phyloP scores from a whole-genome alignment of 2,113 vertebrate species.

The Struthio camelus region DNA sequence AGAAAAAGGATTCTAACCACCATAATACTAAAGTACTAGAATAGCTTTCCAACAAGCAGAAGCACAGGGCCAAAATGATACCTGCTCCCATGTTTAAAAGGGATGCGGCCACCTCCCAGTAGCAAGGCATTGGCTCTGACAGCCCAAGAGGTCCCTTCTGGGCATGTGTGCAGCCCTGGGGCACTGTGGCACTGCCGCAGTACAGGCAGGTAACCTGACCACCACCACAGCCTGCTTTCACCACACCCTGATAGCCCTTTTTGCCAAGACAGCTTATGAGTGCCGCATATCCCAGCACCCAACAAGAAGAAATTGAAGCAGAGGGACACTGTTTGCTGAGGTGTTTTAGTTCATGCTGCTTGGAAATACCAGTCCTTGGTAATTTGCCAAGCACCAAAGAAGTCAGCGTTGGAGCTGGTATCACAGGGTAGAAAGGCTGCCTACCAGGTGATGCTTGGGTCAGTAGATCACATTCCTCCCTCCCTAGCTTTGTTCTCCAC shows the following conservation, averaged over 20 bases:
- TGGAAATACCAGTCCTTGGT: background rate
- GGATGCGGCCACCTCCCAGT: rapidly evolving
- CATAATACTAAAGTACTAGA: background rate
- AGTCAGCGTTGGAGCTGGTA: background rate
- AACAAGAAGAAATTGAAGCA: background rate
- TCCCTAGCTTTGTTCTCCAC: background rate
- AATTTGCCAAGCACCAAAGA: background rate
- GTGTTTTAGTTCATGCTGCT: background rate
- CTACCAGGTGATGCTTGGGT: background rate
- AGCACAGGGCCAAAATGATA: background rate
- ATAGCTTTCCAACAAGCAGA: background rate
- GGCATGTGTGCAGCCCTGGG: background rate
- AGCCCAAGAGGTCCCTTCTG: background rate
- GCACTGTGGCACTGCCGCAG: background rate
- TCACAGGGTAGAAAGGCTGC: background rate
- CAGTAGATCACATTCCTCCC: background rate
- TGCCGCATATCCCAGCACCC: background rate
- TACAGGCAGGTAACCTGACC: background rate
- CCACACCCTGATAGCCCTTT: background rate
- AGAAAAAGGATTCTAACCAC: background rate
- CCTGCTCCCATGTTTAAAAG: background rate
- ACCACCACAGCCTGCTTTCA: background rate
- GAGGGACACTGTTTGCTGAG: background rate
- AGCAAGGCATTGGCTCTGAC: background rate
- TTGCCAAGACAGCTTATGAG: background rate